A percentile compares a stretch with the other conserved stretches of the same genome.
These are phyloP conservation scores for Peromyscus aztecus DNA, from an alignment of 2,797 vertebrate genomes.

Conservation along the genomic window DNA sequence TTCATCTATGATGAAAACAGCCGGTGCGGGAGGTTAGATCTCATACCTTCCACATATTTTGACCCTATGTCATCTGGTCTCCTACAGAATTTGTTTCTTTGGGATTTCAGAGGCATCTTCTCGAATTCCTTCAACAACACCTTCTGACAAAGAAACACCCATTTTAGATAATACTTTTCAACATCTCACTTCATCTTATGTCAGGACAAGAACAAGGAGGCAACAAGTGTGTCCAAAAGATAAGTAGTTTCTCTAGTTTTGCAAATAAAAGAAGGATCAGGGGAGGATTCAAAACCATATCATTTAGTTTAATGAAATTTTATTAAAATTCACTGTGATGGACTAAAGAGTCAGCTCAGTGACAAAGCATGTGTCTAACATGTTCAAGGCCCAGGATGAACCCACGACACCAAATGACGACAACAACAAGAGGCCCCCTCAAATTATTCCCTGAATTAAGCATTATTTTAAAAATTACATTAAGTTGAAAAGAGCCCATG, in stretches of 20 bases:
- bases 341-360: not conserved
- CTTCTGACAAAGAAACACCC: slow-evolving; percentile 57
- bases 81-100: not conserved
- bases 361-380: not conserved
- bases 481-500: not conserved
- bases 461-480: not conserved
- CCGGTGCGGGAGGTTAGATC: not conserved
- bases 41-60: not conserved
- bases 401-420: not conserved
- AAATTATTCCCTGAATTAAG: slow-evolving; percentile 23
- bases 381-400: not conserved
- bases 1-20: slow-evolving; percentile 49
- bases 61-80: not conserved
- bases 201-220: slow-evolving; percentile 15
- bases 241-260: slow-evolving; percentile 31
- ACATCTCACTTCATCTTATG: slow-evolving; percentile 44
- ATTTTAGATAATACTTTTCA: slow-evolving; percentile 59
- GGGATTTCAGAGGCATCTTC: not conserved
- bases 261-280: not conserved
- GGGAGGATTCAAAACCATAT: not conserved
- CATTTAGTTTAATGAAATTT: slow-evolving; percentile 42
- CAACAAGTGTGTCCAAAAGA: slow-evolving; percentile 59
- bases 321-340: not conserved
- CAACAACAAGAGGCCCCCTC: not conserved
- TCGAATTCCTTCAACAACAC: slow-evolving; percentile 49